These are phyloP conservation scores for Tenthredo distinguenda DNA, from an alignment of 2,888 invertebrate genomes.

Conservation along the genomic window DNA sequence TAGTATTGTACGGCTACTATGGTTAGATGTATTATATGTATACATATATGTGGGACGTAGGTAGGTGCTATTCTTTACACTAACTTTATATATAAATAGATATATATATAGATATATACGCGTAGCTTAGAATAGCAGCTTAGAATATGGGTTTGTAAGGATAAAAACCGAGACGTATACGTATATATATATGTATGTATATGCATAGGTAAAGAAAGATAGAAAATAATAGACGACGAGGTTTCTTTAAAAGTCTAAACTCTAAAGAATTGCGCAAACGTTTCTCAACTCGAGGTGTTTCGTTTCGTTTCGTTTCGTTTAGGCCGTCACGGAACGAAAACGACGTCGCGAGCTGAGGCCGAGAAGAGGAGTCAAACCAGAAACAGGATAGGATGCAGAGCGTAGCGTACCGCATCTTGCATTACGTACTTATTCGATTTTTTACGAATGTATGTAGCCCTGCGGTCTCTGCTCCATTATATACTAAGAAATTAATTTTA, in stretches of 20 bases:
- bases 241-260: not conserved
- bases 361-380: slow-evolving; percentile 58
- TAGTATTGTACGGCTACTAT: not conserved
- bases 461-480: too few relatives aligned
- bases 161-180: not conserved
- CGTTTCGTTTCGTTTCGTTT: not conserved
- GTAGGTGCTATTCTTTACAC: not conserved
- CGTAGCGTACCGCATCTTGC: slow-evolving; percentile 67
- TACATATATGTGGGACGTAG: not conserved
- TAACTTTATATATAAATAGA: not conserved
- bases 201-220: not conserved
- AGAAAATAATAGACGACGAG: not conserved
- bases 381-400: slow-evolving; percentile 65
- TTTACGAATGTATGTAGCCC: too few relatives aligned
- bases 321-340: slow-evolving; percentile 32
- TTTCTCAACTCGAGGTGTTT: not conserved
- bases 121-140: not conserved
- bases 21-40: not conserved
- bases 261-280: slow-evolving; percentile 10
- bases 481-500: too few relatives aligned
- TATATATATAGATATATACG: not conserved
- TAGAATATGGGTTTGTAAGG: not conserved
- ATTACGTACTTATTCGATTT: slow-evolving; percentile 57
- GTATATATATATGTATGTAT: not conserved
- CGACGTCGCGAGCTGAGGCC: slow-evolving; percentile 25